A percentile compares a stretch with the other conserved stretches of the same genome.
Evolutionary conservation across 2,113 vertebrate species (phyloP).

Genomic region (Lycocorax pyrrhopterus): DNA sequence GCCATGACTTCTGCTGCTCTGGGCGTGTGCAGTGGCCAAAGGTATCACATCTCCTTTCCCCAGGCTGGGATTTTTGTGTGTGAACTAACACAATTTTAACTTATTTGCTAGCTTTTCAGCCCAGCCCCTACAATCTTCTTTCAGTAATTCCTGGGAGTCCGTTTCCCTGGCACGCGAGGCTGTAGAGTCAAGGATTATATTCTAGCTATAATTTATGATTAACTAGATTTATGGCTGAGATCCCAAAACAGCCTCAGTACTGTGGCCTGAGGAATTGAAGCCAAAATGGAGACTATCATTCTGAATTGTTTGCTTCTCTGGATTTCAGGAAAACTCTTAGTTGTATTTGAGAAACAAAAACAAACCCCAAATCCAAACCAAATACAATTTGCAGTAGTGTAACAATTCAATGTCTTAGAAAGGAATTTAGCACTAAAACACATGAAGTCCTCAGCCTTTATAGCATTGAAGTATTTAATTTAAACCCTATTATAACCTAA

Average conservation of each 20-base stretch:
- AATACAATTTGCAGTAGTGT: constrained; percentile 28
- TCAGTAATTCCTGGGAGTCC: constrained; percentile 55
- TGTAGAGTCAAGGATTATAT: constrained; percentile 32
- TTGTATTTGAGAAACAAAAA: constrained; percentile 35
- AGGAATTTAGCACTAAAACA: constrained; percentile 9
- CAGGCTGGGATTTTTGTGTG: constrained; percentile 18
- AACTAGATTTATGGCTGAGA: constrained; percentile 64
- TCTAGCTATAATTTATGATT: constrained; percentile 65
- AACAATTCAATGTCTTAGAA: constrained; percentile 45
- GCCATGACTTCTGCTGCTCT: constrained; percentile 40
- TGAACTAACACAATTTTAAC: constrained; percentile 17
- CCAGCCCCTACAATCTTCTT: constrained; percentile 49
- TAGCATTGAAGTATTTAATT: constrained; percentile 27
- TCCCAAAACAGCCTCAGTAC: constrained; percentile 34
- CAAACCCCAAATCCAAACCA: not conserved
- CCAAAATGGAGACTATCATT: constrained; percentile 41
- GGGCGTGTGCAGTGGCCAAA: not conserved
- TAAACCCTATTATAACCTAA: constrained; percentile 53
- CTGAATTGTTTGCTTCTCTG: constrained; percentile 25
- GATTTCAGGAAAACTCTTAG: constrained; percentile 37
- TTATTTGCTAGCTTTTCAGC: constrained; percentile 14
- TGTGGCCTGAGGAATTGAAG: constrained; percentile 44
- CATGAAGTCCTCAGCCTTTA: constrained; percentile 32
- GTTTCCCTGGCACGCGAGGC: constrained; percentile 19
- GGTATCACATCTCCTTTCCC: not conserved